Conservation (phyloP, 2,888 invertebrate genomes). For the Andrena trimmerana region DNA sequence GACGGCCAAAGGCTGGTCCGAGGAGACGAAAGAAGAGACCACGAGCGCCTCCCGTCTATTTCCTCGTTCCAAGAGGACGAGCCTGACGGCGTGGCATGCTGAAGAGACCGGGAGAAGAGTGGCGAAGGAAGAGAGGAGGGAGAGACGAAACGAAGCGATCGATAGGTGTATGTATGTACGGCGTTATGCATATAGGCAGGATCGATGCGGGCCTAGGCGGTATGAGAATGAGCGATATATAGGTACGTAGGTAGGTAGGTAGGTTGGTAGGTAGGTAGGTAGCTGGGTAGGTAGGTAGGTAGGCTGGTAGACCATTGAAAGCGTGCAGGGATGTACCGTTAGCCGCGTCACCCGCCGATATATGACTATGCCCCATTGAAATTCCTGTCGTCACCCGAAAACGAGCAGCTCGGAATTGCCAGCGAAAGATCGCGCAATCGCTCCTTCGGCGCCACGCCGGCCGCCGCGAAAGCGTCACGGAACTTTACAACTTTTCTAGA, state of each 20-base stretch:
- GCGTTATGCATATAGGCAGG: slow-evolving; percentile 73
- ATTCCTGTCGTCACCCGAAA: slow-evolving; percentile 65
- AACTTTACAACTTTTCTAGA: slow-evolving; percentile 1
- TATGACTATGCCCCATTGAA: slow-evolving; percentile 65
- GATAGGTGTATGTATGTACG: slow-evolving; percentile 63
- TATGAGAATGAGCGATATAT: slow-evolving; percentile 69
- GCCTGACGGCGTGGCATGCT: slow-evolving; percentile 25
- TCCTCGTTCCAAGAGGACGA: slow-evolving; percentile 47
- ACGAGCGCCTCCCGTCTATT: slow-evolving; percentile 50
- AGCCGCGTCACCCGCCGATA: slow-evolving; percentile 66
- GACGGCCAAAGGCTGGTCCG: slow-evolving; percentile 13
- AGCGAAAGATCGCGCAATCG: slow-evolving; percentile 53
- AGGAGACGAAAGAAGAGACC: slow-evolving; percentile 7
- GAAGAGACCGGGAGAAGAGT: slow-evolving; percentile 34
- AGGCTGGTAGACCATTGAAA: slow-evolving; percentile 75
- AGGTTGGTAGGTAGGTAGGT: slow-evolving; percentile 74
- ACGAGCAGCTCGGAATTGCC: slow-evolving; percentile 52
- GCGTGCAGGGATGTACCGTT: slow-evolving; percentile 75
- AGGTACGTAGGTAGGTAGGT: slow-evolving; percentile 69
- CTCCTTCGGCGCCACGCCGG: background rate
- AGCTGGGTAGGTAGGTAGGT: slow-evolving; percentile 70
- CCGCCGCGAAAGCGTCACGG: slow-evolving; percentile 1
- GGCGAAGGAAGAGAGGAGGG: slow-evolving; percentile 31
- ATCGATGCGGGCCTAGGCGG: slow-evolving; percentile 73
- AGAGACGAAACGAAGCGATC: slow-evolving; percentile 66